A percentile compares a stretch with the other conserved stretches of the same genome.
phyloP scores from a whole-genome alignment of 37 sponge, comb jelly and placozoan genomes.

The Geodia barretti region DNA sequence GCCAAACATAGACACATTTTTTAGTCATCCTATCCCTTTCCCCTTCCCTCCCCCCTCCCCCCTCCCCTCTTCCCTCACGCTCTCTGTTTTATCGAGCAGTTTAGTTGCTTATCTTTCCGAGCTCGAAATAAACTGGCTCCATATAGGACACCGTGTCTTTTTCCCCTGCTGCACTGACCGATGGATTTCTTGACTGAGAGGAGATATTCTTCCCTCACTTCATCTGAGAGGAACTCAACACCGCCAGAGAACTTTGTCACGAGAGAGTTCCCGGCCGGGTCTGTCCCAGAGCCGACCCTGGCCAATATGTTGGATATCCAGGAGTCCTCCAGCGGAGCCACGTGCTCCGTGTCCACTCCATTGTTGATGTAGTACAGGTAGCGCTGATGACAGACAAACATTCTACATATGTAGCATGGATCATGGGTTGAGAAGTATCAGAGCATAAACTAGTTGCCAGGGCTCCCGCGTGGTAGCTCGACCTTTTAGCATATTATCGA shows the following conservation, averaged over 20 bases:
- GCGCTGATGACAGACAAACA: conserved; percentile 65
- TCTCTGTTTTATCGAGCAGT: no score
- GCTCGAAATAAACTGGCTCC: no score
- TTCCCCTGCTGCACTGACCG: no score
- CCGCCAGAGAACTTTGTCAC: conserved; percentile 36
- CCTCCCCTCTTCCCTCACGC: no score
- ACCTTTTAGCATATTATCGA: no score
- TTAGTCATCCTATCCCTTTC: no score
- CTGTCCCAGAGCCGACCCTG: conserved; percentile 14
- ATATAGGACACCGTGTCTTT: no score
- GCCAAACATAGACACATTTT: no score
- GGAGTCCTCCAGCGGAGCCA: conserved; percentile 97
- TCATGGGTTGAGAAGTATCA: background rate
- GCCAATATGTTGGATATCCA: conserved; percentile 80
- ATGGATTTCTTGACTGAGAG: conserved; percentile 98
- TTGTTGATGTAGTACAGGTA: conserved; percentile 98
- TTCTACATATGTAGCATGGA: no score
- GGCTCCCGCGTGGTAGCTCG: background rate
- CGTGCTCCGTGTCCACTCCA: conserved; percentile 97
- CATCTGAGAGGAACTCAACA: conserved; percentile 92
- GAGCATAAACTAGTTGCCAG: background rate
- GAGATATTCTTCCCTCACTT: conserved; percentile 96
- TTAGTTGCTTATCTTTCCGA: no score
- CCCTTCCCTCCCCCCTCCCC: no score
- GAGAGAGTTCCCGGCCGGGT: conserved; percentile 17